Base-by-base conservation (phyloP, 1,140 invertebrate genomes). In the Stenopsyche tienmushanensis region DNA sequence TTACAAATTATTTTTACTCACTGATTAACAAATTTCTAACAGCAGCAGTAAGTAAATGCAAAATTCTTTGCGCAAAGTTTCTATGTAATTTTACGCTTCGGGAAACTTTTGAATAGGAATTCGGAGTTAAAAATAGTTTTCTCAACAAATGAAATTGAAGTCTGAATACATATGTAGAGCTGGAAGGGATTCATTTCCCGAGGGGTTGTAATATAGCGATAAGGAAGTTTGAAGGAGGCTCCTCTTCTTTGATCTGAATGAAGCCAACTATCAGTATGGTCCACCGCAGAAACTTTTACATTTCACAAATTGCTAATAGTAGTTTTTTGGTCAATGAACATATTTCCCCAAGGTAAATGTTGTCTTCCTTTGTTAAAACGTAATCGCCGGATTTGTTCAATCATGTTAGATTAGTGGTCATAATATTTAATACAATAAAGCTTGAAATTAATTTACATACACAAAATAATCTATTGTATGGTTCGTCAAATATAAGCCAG, bases 81-180 rank as follows among this genome's bases (percentile, higher is more conserved):
- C 44, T 47, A 5, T 8, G 44, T 15, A 47, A 47, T 47, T 47
- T 47, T 15, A 47, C 44, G 44, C 8, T 20, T 47, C 44, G 18
- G 3, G 18, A 9, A 47, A 47, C 44, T 47, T 47, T 47, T 5
- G 10, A 47, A 47, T 34, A 34, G 13, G 29, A 34, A 34, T 34
- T 34, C 29, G 13, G 3, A 54, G 9, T 29, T 29, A 54, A 54
- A 54, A 26, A 54, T 54, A 54, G 52, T 54, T 54, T 52, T 29
- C 9, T 10, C 23, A 54, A 54, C 24, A 29, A 29, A 29, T 29
- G 23, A 54, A 54, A 54, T 54, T 54, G 21, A 15, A 54, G 52
- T 29, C 23, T 21, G 44, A 47, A 18, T 47, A 21, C 23, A 21
- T 10, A 54, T 7, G 24, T n/a, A 54, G 23, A 29, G n/a, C n/a